Percentiles rank a stretch among this genome's conserved stretches.
Evolutionary conservation across 2,113 vertebrate species (phyloP).

Genomic region (Drymodes brunneopygia): DNA sequence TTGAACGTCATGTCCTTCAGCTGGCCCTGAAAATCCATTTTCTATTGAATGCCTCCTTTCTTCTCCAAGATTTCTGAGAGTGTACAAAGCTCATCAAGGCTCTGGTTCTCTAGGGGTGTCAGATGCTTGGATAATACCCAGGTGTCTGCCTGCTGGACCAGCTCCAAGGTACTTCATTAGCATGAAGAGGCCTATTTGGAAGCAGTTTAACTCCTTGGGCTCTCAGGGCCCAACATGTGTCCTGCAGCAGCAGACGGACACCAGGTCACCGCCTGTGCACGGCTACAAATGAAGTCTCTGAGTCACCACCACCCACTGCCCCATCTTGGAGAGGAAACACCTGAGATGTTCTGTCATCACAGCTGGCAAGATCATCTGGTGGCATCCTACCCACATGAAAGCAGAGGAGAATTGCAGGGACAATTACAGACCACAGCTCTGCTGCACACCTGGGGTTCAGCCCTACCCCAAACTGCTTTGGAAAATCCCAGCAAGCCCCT

Average conservation of each 20-base stretch:
- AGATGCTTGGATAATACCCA: conserved; percentile 27
- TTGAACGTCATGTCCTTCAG: conserved; percentile 60
- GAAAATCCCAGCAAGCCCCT: not conserved
- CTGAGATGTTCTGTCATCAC: not conserved
- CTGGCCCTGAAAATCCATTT: conserved; percentile 60
- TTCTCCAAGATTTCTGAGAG: conserved; percentile 29
- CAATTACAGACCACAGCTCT: not conserved
- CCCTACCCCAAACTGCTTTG: not conserved
- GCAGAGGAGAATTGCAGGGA: not conserved
- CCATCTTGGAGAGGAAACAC: not conserved
- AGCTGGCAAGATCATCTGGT: not conserved
- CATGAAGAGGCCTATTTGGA: not conserved
- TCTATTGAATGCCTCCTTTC: conserved; percentile 27
- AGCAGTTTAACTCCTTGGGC: conserved; percentile 27
- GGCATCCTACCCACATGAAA: not conserved
- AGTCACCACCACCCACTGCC: not conserved
- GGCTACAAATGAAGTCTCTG: not conserved
- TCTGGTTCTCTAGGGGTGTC: conserved; percentile 21
- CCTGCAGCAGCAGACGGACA: not conserved
- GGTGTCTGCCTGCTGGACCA: conserved; percentile 41
- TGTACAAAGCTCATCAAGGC: conserved; percentile 37
- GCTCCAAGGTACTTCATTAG: conserved; percentile 48
- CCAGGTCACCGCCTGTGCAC: fast-evolving
- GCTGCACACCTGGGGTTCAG: not conserved
- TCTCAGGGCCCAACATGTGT: fast-evolving